Percentiles rank a stretch among this genome's conserved stretches.
These are phyloP conservation scores for Macrophya alboannulata DNA, from an alignment of 2,888 invertebrate species.

Conservation along the genomic window DNA sequence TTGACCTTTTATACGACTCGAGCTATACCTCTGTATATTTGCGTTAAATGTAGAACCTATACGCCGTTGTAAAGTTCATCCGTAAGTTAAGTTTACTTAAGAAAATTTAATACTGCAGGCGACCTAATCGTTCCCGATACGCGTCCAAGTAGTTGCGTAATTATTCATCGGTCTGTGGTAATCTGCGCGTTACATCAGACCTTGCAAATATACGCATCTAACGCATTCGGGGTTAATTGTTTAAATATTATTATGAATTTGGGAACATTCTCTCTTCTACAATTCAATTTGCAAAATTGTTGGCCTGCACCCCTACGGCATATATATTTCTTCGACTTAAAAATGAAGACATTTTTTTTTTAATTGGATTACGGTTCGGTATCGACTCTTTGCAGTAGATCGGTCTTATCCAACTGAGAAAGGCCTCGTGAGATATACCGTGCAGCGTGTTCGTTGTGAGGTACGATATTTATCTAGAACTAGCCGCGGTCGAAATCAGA, in stretches of 20 bases:
- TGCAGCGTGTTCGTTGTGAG: not conserved
- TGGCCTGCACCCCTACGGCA: too few species aligned
- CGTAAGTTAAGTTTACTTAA: slow-evolving; percentile 6
- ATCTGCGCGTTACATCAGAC: not conserved
- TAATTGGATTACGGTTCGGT: not conserved
- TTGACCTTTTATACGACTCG: slow-evolving; percentile 68
- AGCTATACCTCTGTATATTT: not conserved
- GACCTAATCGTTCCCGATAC: slow-evolving; percentile 1
- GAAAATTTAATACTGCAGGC: not conserved
- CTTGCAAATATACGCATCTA: not conserved
- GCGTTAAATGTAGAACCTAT: not conserved
- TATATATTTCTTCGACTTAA: not conserved
- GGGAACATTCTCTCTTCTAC: too few species aligned
- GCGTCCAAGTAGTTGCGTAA: not conserved
- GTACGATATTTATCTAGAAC: not conserved
- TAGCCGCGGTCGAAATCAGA: slow-evolving; percentile 13
- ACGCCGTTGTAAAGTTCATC: slow-evolving; percentile 18
- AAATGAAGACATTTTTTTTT: not conserved
- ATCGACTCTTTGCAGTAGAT: not conserved
- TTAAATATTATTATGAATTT: not conserved
- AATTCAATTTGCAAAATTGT: too few species aligned
- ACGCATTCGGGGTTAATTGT: not conserved
- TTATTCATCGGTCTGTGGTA: not conserved
- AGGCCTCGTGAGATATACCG: not conserved
- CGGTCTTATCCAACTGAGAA: not conserved